A percentile compares a stretch with the other conserved stretches of the same genome.
Conservation (phyloP, 2,797 vertebrate species). For the Ciconia nigra region DNA sequence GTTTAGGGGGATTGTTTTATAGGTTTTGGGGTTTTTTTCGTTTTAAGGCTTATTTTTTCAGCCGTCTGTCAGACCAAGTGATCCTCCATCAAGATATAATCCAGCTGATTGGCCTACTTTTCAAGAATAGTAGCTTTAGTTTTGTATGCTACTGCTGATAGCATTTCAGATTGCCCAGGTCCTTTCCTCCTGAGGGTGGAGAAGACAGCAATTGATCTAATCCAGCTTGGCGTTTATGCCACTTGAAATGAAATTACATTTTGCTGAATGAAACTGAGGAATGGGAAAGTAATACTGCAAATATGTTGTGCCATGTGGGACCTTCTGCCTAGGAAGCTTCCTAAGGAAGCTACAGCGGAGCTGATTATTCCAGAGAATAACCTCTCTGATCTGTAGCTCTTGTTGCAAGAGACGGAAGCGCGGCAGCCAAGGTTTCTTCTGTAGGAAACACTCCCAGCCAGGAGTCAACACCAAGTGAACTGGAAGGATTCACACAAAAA, state of each 20-base stretch:
- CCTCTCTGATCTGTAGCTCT: not conserved
- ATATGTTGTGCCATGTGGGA: not conserved
- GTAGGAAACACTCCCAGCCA: not conserved
- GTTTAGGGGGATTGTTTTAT: not conserved
- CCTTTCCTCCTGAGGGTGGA: not conserved
- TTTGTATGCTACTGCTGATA: not conserved
- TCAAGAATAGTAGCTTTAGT: not conserved
- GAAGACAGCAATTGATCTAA: conserved; percentile 39
- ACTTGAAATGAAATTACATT: conserved; percentile 56
- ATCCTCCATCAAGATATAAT: not conserved
- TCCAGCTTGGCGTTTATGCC: conserved; percentile 32
- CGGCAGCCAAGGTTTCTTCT: not conserved
- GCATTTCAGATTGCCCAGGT: not conserved
- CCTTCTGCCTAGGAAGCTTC: not conserved
- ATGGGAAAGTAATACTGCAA: not conserved
- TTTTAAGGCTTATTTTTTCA: not conserved
- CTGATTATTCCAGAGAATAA: not conserved
- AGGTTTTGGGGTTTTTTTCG: not conserved
- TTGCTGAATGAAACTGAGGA: conserved; percentile 45
- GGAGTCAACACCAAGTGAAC: not conserved
- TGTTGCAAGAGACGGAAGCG: not conserved
- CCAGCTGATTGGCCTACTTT: conserved; percentile 15
- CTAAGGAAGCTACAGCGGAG: not conserved
- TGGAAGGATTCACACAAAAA: not conserved
- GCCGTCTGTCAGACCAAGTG: not conserved